Base-by-base conservation (phyloP, 2,113 vertebrate genomes). In the Rhinichthys klamathensis region DNA sequence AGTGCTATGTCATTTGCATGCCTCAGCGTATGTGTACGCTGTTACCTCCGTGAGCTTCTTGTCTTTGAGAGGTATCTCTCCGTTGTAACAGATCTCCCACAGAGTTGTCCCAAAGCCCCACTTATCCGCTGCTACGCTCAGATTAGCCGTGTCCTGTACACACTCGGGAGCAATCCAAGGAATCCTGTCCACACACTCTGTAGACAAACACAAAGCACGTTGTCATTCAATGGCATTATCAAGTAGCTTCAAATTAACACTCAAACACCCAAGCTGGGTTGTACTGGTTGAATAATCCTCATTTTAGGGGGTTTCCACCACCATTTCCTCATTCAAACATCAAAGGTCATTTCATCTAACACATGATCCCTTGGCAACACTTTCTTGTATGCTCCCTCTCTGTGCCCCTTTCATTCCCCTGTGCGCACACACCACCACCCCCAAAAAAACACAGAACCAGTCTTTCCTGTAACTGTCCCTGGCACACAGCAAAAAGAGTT, bases 71-170 rank as follows among this genome's bases (percentile, higher is more conserved):
- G 98, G 98, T 2, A 95, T 94, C 85, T 98, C 98, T 88, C 98
- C 98, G 8, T 99, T 96, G 5, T 98, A 99, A 91, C 97, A 99
- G 91, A 99, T 99, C 88, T 99, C 98, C 98, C 98, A 99, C 91
- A 99, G 96, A 0, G 98, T 99, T 44, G 97, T 99, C 2, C 98
- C 98, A 67, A 99, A 99, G 41, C 97, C 97, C 98, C 98, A 99
- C 67, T 99, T 99, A 27, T 99, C 98, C 1, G 97, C 97, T 2
- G 97, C 97, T 44, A 99, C 89, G 0, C 94, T 96, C 81, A 99
- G 89, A 76, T 96, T 95, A 16, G 95, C 94, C 15, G 92, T 88
- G 81, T 93, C 96, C 67, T 96, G 96, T 2, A 99, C 95, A 75
- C 97, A 99, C 89, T 99, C 98, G 0, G 98, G 98, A 30, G 98